Evolutionary conservation across 2,113 vertebrate genomes (phyloP).

Genomic region (Ciconia stormi): DNA sequence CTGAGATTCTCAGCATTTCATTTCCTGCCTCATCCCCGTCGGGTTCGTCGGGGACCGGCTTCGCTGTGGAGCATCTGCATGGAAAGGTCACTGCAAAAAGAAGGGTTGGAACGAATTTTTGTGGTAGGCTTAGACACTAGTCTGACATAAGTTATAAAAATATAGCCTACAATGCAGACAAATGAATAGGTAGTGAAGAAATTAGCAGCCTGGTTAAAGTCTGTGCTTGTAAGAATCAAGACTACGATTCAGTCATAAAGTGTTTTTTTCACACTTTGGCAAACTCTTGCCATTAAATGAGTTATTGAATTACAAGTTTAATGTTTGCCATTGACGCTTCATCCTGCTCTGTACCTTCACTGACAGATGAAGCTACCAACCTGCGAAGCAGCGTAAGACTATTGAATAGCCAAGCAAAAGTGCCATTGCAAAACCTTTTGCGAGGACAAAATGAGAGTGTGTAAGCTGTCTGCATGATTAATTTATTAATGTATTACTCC

Average conservation of each 20-base stretch:
- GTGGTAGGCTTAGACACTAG: not conserved
- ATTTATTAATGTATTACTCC: not conserved
- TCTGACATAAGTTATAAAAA: conserved; percentile 18
- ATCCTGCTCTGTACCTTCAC: not conserved
- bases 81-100: not conserved
- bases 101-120: not conserved
- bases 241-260: not conserved
- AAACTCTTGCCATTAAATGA: not conserved
- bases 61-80: not conserved
- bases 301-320: not conserved
- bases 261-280: not conserved
- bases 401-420: not conserved
- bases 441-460: not conserved
- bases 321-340: not conserved
- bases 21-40: conserved; percentile 52
- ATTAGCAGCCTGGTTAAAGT: not conserved
- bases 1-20: conserved; percentile 59
- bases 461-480: not conserved
- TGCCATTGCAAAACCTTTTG: not conserved
- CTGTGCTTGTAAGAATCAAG: not conserved
- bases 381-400: not conserved
- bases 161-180: not conserved
- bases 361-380: not conserved
- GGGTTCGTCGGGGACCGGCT: not conserved
- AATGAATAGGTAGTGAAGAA: not conserved